Conservation (phyloP, 2,797 vertebrate species). For the Thalassophryne amazonica region DNA sequence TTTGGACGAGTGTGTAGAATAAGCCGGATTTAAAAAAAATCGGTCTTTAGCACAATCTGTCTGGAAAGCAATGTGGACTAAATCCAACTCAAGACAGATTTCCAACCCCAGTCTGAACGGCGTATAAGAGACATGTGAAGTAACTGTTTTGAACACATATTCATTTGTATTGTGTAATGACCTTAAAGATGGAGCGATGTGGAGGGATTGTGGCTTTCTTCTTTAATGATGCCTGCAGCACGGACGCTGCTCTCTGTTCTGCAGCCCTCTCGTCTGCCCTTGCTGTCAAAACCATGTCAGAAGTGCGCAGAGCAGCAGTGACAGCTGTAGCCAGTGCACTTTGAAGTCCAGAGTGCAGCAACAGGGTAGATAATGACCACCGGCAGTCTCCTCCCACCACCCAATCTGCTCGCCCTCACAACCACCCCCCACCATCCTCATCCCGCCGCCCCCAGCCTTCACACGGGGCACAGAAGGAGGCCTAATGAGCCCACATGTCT, state of each 20-base stretch:
- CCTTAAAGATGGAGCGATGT: constrained; percentile 15
- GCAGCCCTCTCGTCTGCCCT: constrained; percentile 32
- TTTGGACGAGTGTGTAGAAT: too few species aligned
- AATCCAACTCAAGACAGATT: too few species aligned
- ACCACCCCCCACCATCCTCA: too few species aligned
- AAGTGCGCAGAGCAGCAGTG: constrained; percentile 17
- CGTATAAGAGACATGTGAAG: too few species aligned
- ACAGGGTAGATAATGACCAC: constrained; percentile 59
- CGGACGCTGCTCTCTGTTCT: constrained; percentile 1
- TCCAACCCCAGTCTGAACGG: too few species aligned
- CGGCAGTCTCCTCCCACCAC: constrained; percentile 41
- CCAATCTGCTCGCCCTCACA: constrained; percentile 24
- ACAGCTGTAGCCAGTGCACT: constrained; percentile 43
- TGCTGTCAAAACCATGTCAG: constrained; percentile 51
- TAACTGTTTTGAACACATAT: too few species aligned
- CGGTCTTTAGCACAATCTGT: too few species aligned
- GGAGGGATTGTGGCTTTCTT: constrained; percentile 12
- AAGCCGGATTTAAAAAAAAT: too few species aligned
- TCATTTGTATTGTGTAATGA: too few species aligned
- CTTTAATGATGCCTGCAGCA: constrained; percentile 50
- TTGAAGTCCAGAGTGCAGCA: constrained; percentile 58
- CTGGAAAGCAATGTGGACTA: too few species aligned
- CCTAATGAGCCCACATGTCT: constrained; percentile 62
- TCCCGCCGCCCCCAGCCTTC: constrained; percentile 20
- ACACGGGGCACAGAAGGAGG: constrained; percentile 7